Conservation (phyloP, 2,797 vertebrate genomes). For the Tinamus major region DNA sequence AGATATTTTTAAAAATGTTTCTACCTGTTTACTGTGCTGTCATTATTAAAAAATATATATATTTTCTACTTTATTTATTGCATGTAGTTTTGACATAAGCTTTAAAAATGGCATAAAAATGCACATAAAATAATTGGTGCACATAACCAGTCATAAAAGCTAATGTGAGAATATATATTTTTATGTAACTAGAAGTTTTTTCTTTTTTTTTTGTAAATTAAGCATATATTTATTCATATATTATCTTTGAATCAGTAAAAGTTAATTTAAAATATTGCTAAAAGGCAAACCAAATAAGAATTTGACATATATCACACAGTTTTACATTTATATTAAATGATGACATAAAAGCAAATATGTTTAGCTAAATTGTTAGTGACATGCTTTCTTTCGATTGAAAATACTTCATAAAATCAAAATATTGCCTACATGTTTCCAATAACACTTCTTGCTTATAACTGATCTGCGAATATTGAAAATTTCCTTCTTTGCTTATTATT, state of each 20-base stretch:
- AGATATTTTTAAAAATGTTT: neutral
- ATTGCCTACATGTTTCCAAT: constrained; percentile 9
- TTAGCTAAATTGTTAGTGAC: constrained; percentile 57
- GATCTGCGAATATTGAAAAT: constrained; percentile 70
- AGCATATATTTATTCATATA: neutral
- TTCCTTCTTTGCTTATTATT: constrained; percentile 68
- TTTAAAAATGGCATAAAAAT: constrained; percentile 34
- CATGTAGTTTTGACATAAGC: constrained; percentile 13
- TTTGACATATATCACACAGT: constrained; percentile 1
- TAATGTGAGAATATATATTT: neutral
- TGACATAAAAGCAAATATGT: constrained; percentile 65
- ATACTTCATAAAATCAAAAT: neutral
- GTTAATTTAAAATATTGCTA: constrained; percentile 31
- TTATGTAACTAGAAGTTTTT: neutral
- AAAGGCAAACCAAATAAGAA: neutral
- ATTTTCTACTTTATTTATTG: constrained; percentile 6
- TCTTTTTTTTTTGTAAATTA: constrained; percentile 17
- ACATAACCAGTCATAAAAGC: neutral
- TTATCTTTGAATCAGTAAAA: constrained; percentile 22
- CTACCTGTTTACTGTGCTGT: constrained; percentile 65
- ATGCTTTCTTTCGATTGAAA: constrained; percentile 8
- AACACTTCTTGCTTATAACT: constrained; percentile 70
- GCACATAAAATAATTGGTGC: neutral
- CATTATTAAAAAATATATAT: neutral
- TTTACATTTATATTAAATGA: constrained; percentile 3